Conservation (phyloP, 2,113 vertebrate species). For the Mola mola region DNA sequence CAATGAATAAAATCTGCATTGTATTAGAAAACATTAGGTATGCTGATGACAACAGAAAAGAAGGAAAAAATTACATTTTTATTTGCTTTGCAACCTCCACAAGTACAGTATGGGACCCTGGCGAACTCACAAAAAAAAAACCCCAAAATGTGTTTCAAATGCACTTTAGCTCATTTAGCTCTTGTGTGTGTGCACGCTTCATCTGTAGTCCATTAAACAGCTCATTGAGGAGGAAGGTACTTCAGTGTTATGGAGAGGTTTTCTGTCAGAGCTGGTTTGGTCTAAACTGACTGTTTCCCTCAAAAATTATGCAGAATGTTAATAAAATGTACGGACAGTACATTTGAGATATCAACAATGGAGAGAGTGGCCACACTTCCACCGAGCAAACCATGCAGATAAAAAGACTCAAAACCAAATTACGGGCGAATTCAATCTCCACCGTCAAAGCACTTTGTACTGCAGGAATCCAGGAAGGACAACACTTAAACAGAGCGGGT, state of each 20-base stretch:
- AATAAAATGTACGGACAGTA: constrained; percentile 28
- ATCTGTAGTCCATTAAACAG: constrained; percentile 63
- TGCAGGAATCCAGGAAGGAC: constrained; percentile 69
- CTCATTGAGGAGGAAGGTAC: constrained; percentile 18
- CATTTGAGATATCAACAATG: constrained; percentile 45
- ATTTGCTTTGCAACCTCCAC: too few species aligned
- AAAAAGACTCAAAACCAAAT: constrained; percentile 74
- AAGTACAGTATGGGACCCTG: too few species aligned
- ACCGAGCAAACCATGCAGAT: constrained; percentile 57
- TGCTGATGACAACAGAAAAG: too few species aligned
- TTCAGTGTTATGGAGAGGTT: constrained; percentile 46
- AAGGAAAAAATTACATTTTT: too few species aligned
- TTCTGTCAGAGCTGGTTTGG: constrained; percentile 50
- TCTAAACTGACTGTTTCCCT: constrained; percentile 26
- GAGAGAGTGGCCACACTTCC: constrained; percentile 42
- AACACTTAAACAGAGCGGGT: constrained; percentile 60
- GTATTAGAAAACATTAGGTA: too few species aligned
- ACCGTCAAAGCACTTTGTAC: constrained; percentile 73
- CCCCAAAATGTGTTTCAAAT: constrained; percentile 42
- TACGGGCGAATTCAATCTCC: constrained; percentile 74
- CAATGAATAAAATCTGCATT: too few species aligned
- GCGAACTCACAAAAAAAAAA: too few species aligned
- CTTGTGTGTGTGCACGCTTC: constrained; percentile 30
- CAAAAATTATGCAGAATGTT: constrained; percentile 27
- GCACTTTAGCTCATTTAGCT: constrained; percentile 34